Evolutionary conservation across 2,888 invertebrate genomes (phyloP).

Genomic region (Ryuthela nishihirai): DNA sequence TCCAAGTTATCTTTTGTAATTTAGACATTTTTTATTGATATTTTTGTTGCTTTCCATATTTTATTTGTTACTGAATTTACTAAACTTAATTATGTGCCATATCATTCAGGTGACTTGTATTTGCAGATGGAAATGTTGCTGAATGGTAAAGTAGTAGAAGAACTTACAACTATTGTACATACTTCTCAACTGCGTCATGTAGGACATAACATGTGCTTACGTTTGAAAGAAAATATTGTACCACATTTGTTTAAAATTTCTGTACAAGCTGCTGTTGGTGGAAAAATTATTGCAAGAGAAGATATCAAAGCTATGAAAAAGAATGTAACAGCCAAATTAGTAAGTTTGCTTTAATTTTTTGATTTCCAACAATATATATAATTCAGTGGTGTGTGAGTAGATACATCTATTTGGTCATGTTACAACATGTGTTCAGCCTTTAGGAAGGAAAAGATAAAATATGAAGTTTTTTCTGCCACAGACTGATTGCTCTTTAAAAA

Average conservation of each 20-base stretch:
- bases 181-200: conserved; percentile 61
- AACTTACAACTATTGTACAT: conserved; percentile 78
- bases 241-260: conserved; percentile 77
- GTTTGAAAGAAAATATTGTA: conserved; percentile 79
- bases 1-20: no score
- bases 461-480: no score
- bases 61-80: no score
- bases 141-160: conserved; percentile 77
- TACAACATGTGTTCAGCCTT: no score
- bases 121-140: conserved; percentile 68
- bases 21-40: no score
- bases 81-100: no score
- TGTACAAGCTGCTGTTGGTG: conserved; percentile 76
- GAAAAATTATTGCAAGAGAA: conserved; percentile 77
- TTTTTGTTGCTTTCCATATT: no score
- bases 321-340: conserved; percentile 90
- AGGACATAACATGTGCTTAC: conserved; percentile 66
- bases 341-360: conserved; percentile 54
- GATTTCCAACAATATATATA: neutral
- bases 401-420: no score
- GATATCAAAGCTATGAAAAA: conserved; percentile 81
- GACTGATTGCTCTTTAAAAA: no score
- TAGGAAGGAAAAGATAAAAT: no score
- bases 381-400: no score
- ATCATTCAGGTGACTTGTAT: neutral